phyloP scores from a whole-genome alignment of 2,113 vertebrate genomes.

The Salvelinus namaycush region DNA sequence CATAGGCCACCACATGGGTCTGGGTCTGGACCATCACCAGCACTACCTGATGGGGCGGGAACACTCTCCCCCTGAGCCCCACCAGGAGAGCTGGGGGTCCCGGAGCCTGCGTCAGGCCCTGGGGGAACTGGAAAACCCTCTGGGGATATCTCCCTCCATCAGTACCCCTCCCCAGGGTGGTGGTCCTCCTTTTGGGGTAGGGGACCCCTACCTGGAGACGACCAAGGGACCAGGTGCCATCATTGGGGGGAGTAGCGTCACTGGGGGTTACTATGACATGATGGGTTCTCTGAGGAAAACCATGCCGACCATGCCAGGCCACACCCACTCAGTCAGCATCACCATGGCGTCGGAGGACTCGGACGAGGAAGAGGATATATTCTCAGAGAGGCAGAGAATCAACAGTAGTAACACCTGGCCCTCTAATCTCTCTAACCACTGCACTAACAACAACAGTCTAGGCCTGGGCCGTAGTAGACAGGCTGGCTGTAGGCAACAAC shows the following conservation, averaged over 20 bases:
- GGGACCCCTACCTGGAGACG: slow-evolving; percentile 64
- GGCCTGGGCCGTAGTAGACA: slow-evolving; percentile 40
- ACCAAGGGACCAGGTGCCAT: slow-evolving; percentile 50
- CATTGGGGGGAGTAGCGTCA: slow-evolving; percentile 49
- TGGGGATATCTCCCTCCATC: slow-evolving; percentile 70
- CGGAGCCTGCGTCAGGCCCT: slow-evolving; percentile 70
- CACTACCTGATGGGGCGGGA: slow-evolving; percentile 68
- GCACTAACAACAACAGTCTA: slow-evolving; percentile 75
- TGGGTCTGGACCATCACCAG: slow-evolving; percentile 45
- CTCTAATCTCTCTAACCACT: slow-evolving; percentile 51
- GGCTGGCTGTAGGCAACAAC: slow-evolving; percentile 59
- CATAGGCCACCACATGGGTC: slow-evolving; percentile 48
- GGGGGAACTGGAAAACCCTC: slow-evolving; percentile 80
- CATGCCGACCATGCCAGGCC: slow-evolving; percentile 62
- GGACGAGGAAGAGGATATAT: slow-evolving; percentile 69
- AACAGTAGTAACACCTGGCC: slow-evolving; percentile 59
- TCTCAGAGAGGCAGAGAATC: slow-evolving; percentile 34
- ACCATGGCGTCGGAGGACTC: slow-evolving; percentile 68
- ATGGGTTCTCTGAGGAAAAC: slow-evolving; percentile 80
- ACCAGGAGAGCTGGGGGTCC: slow-evolving; percentile 74
- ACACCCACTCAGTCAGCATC: slow-evolving; percentile 63
- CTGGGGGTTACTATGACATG: slow-evolving; percentile 75
- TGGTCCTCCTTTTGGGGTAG: slow-evolving; percentile 47
- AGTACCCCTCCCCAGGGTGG: slow-evolving; percentile 35
- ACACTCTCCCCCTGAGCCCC: slow-evolving; percentile 39